A percentile compares a stretch with the other conserved stretches of the same genome.
These are phyloP conservation scores for Rhagoletis pomonella DNA, from an alignment of 1,140 invertebrate genomes.

Conservation along the genomic window DNA sequence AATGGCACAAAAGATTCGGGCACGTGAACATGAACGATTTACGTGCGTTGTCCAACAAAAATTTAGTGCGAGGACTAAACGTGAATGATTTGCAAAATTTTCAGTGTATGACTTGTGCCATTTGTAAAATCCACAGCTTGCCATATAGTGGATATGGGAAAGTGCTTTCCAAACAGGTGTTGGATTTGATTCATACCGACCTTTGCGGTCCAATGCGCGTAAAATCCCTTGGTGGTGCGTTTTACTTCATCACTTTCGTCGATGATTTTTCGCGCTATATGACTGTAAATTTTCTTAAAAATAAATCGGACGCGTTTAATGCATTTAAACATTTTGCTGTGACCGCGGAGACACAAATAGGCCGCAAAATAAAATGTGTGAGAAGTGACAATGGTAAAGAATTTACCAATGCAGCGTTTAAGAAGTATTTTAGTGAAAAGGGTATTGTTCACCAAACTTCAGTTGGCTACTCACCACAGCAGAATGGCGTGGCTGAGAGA, in stretches of 20 bases:
- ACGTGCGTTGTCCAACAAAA: slow-evolving; percentile 17
- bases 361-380: slow-evolving; percentile 63
- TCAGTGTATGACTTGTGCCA: slow-evolving; percentile 41
- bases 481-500: slow-evolving; percentile 72
- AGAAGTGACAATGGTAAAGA: slow-evolving; percentile 73
- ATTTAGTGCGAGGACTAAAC: slow-evolving; percentile 34
- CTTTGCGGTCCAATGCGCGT: no score
- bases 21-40: slow-evolving; percentile 41
- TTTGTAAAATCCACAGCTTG: slow-evolving; percentile 40
- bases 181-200: slow-evolving; percentile 61
- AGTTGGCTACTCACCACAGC: slow-evolving; percentile 70
- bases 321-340: slow-evolving; percentile 51
- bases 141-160: slow-evolving; percentile 35
- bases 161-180: not conserved
- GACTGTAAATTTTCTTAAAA: slow-evolving; percentile 22
- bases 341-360: slow-evolving; percentile 35
- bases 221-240: slow-evolving; percentile 60
- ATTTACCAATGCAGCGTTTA: slow-evolving; percentile 59
- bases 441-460: slow-evolving; percentile 65
- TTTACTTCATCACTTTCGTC: slow-evolving; percentile 67
- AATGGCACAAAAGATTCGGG: slow-evolving; percentile 33
- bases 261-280: slow-evolving; percentile 60
- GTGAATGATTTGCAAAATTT: not conserved
- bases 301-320: slow-evolving; percentile 55
- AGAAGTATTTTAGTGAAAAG: slow-evolving; percentile 34